Evolutionary conservation across 1,140 invertebrate genomes (phyloP).

Genomic region (Panagrolaimus sp.): DNA sequence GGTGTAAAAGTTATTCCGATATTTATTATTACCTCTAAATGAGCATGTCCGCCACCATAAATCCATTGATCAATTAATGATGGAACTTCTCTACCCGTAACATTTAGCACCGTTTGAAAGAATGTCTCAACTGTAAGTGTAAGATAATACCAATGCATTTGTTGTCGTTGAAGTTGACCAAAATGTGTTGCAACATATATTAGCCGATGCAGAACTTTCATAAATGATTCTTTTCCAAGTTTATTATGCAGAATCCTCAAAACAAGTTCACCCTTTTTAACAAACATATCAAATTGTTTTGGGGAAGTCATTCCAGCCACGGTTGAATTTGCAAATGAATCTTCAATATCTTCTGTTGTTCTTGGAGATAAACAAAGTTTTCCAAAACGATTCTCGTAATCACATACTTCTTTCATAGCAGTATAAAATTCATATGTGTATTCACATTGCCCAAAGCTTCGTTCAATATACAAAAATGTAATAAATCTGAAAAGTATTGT

Average conservation of each 20-base stretch:
- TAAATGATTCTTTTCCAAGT: conserved; percentile 83
- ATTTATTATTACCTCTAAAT: conserved; percentile 74
- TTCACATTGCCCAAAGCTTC: conserved; percentile 96
- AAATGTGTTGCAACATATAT: conserved; percentile 83
- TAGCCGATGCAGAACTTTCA: conserved; percentile 90
- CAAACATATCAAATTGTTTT: conserved; percentile 2
- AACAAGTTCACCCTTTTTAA: conserved; percentile 81
- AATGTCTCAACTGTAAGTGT: conserved; percentile 73
- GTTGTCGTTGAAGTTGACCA: conserved; percentile 74
- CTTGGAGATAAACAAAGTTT: conserved; percentile 88
- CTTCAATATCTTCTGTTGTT: conserved; percentile 64
- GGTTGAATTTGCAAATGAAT: not conserved
- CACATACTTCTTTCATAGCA: conserved; percentile 60
- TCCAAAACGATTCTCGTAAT: conserved; percentile 86
- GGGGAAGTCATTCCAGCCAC: not conserved
- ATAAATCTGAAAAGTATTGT: conserved; percentile 72
- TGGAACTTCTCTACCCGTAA: conserved; percentile 88
- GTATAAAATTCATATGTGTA: conserved; percentile 83
- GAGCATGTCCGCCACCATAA: conserved; percentile 81
- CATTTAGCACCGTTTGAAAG: conserved; percentile 48
- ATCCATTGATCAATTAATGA: conserved; percentile 98
- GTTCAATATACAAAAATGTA: conserved; percentile 84
- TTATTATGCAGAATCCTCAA: conserved; percentile 91
- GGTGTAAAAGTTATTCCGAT: conserved; percentile 12
- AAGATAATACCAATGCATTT: conserved; percentile 67